Evolutionary conservation across 2,888 invertebrate species (phyloP).

Genomic region (Nomada goodeniana): DNA sequence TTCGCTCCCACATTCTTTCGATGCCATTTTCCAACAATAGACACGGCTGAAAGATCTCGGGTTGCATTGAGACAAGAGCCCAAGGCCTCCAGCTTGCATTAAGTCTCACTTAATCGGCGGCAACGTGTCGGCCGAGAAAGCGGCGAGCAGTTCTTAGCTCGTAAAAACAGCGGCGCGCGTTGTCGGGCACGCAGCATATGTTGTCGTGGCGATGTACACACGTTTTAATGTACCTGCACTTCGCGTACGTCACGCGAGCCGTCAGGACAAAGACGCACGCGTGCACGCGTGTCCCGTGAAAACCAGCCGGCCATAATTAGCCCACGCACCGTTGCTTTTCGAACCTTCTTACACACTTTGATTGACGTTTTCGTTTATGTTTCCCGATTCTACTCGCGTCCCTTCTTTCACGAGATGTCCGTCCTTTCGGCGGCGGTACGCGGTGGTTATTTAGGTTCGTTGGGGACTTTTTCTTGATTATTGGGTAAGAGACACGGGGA

Average conservation of each 20-base stretch:
- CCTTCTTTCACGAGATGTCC: not conserved
- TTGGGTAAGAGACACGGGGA: too few relatives aligned
- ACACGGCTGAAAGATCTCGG: too few relatives aligned
- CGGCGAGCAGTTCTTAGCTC: slow-evolving; percentile 48
- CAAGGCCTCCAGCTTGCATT: slow-evolving; percentile 36
- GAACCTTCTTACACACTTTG: slow-evolving; percentile 13
- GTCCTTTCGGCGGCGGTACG: too few relatives aligned
- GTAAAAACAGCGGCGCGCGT: slow-evolving; percentile 51
- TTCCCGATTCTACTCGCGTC: not conserved
- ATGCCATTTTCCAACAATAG: too few relatives aligned
- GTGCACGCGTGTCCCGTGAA: slow-evolving; percentile 40
- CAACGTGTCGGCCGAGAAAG: slow-evolving; percentile 38
- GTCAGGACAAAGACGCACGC: slow-evolving; percentile 45
- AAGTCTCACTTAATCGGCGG: slow-evolving; percentile 48
- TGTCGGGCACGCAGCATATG: slow-evolving; percentile 54
- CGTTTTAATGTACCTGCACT: slow-evolving; percentile 54
- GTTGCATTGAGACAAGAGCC: too few relatives aligned
- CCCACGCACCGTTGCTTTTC: slow-evolving; percentile 24
- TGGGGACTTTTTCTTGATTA: too few relatives aligned
- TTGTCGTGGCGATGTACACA: slow-evolving; percentile 53
- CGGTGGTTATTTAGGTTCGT: too few relatives aligned
- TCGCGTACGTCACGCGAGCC: slow-evolving; percentile 52
- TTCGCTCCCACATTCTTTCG: too few relatives aligned
- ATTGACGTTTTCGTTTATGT: slow-evolving; percentile 27
- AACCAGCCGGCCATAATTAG: slow-evolving; percentile 57